phyloP scores from a whole-genome alignment of 1,140 invertebrate genomes.

The Rhagoletis pomonella region DNA sequence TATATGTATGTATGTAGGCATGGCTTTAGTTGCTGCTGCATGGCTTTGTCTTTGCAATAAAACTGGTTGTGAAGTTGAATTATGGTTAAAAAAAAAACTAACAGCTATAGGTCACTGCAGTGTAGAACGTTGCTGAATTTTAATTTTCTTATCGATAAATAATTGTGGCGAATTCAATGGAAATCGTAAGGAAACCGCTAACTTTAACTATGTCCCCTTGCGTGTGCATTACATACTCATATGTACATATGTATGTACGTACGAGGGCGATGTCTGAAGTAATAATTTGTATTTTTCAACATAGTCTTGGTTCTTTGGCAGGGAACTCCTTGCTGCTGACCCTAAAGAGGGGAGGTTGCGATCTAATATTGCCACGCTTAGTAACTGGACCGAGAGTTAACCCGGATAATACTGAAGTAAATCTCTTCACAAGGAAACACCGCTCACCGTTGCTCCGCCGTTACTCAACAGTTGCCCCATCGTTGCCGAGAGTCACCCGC shows the following conservation, averaged over 20 bases:
- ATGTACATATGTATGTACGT: background rate
- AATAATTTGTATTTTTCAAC: no score
- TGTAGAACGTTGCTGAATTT: slow-evolving; percentile 34
- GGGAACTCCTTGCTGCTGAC: no score
- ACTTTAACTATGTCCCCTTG: background rate
- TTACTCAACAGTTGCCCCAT: no score
- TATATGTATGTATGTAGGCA: background rate
- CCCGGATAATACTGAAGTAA: no score
- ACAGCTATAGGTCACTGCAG: slow-evolving; percentile 23
- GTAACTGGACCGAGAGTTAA: no score
- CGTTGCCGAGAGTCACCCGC: no score
- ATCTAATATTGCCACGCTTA: no score
- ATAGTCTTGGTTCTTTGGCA: no score
- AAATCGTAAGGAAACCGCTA: slow-evolving; percentile 37
- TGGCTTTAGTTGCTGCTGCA: background rate
- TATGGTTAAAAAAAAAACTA: slow-evolving; percentile 13
- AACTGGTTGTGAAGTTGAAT: slow-evolving; percentile 1
- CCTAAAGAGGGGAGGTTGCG: no score
- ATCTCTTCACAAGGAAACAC: no score
- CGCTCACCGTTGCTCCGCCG: no score
- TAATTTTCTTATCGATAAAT: slow-evolving; percentile 46
- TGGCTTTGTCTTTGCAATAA: background rate
- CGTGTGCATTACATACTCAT: background rate
- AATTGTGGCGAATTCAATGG: slow-evolving; percentile 38
- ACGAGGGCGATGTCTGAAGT: no score